Percentiles rank a stretch among this genome's conserved stretches.
Evolutionary conservation across 2,113 vertebrate species (phyloP).

Genomic region (Sapayoa aenigma): DNA sequence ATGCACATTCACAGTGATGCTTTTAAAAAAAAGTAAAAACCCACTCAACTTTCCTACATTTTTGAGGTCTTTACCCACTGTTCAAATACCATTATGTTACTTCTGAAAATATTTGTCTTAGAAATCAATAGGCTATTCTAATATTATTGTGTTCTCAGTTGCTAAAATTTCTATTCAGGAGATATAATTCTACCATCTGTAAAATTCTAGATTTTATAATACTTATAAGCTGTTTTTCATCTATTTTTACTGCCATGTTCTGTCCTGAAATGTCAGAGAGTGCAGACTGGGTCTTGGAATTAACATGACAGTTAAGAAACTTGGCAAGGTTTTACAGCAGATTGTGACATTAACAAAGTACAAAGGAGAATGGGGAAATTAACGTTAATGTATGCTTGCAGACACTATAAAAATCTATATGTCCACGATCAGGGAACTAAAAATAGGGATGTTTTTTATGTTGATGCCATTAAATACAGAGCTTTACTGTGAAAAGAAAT

Average conservation of each 20-base stretch:
- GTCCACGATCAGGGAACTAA: conserved; percentile 77
- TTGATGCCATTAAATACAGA: conserved; percentile 77
- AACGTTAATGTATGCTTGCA: conserved; percentile 79
- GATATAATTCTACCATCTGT: conserved; percentile 82
- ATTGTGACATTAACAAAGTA: conserved; percentile 85
- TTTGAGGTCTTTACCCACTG: conserved; percentile 3
- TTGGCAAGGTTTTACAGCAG: conserved; percentile 82
- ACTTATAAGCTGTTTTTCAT: conserved; percentile 87
- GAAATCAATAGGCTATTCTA: conserved; percentile 73
- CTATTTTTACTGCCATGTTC: conserved; percentile 87
- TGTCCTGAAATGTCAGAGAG: conserved; percentile 86
- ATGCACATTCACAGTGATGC: conserved; percentile 22
- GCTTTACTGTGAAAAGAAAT: conserved; percentile 78
- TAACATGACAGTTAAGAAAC: conserved; percentile 87
- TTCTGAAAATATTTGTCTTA: conserved; percentile 79
- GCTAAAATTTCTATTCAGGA: conserved; percentile 73
- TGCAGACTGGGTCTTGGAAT: conserved; percentile 81
- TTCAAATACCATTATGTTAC: neutral
- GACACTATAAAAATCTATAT: conserved; percentile 83
- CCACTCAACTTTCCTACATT: conserved; percentile 7
- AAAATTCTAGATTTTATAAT: conserved; percentile 85
- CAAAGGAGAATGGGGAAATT: conserved; percentile 81
- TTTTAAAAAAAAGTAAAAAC: conserved; percentile 12
- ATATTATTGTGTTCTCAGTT: conserved; percentile 73
- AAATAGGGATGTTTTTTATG: conserved; percentile 77